Evolutionary conservation across 1,140 invertebrate genomes (phyloP), one percentile per base, ranked within the genome.

Genomic region (Neodiprion virginianus): DNA sequence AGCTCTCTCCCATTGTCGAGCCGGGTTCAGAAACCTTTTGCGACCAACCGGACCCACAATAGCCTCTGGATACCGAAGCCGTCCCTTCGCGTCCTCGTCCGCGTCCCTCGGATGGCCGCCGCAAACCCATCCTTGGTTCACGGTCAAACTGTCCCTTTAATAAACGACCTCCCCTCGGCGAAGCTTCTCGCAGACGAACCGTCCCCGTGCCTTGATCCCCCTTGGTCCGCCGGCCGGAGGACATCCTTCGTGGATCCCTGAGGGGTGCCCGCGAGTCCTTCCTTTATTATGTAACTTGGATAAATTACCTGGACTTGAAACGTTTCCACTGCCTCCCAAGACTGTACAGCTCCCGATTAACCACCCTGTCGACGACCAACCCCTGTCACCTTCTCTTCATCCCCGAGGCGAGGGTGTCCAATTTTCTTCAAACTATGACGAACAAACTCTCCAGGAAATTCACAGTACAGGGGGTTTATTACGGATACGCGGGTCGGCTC

Each of bases 101-200:
- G 53, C 53, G 28, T 21, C 17, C 17, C 28, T 3, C 2, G 28
- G 28, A 40, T 40, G 28, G 28, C 28, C 5, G 28, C 28, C 53
- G 53, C 53, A 61, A 17, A 40, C 21, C 67, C 40, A 69, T 69
- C 17, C 67, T 69, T 47, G 53, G 61, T 67, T 72, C 76, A 53
- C 49, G 80, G 80, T 81, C 79, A 81, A 81, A 77, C 75, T 78
- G 78, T 79, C 73, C 68, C 79, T 79, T 79, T 78, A 73, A 79
- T 73, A 72, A 72, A 69, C 67, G 67, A 69, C 50, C 71, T 21
- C 70, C 23, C 74, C 75, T 79, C 75, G 75, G 78, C 28, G 28
- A 3, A 40, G 28, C 28, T 40, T 5, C 28, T 40, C 28, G 28
- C 28, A 40, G 28, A 40, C 28, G 28, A 40, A 40, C 71, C 61